Evolutionary conservation across 2,797 vertebrate species (phyloP), one percentile per base, ranked within the genome.

Genomic region (Muscicapa striata): DNA sequence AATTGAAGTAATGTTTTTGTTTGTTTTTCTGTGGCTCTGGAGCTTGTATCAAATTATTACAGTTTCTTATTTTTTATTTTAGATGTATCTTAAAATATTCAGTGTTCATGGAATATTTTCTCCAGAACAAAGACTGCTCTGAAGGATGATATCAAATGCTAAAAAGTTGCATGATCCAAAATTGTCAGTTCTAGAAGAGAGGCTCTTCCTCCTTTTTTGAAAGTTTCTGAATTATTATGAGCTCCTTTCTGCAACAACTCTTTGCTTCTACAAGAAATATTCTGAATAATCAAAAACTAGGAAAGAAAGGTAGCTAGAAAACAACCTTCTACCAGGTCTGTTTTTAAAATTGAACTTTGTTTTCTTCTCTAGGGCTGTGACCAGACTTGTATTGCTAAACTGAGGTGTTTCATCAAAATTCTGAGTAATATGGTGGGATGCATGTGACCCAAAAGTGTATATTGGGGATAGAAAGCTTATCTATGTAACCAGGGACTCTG

Each of bases 111-210:
- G 70, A 82, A 64, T 92, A 84, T 91, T 94, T 95, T 87, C 59
- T 73, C 64, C 34, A 83, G 81, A 94, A 73, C 62, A 84, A 89
- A 83, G 82, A 59, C 58, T 87, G 23, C 73, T 94, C 43, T 90
- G 73, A 95, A 94, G 62, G 74, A 88, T 64, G 48, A 85, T 27
- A 93, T 84, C 23, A 94, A 91, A 94, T 40, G 14, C 54, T 95
- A 74, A 96, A 93, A 86, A 0, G 9, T 68, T 90, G 55, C 59
- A 40, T 63, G 46, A 89, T 91, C 36, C 41, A 82, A 91, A 92
- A 74, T 63, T 78, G 41, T 93, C 63, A 49, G 45, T 92, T 95
- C 93, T 93, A 72, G 78, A 88, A 80, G 34, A 75, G 92, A 94
- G 79, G 27, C 14, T 52, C 70, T 95, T 93, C 61, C 49, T 81